Percentiles rank a stretch among this genome's conserved stretches.
Conservation (phyloP, 2,113 vertebrate species). For the Camelus dromedarius region DNA sequence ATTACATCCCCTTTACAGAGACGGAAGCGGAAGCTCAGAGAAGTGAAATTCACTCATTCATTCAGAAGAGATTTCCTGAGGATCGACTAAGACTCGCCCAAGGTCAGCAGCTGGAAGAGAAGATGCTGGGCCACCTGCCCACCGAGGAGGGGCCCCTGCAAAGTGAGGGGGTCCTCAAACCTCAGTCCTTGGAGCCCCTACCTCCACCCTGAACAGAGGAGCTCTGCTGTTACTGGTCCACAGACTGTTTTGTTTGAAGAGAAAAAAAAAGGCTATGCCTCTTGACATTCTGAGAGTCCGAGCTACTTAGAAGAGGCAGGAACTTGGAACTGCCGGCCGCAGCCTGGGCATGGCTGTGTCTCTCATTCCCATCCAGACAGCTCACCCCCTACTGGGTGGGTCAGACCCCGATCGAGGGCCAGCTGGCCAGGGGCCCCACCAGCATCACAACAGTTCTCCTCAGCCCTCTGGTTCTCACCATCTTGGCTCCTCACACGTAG, state of each 20-base stretch:
- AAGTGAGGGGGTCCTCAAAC: not conserved
- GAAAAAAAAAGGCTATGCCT: not conserved
- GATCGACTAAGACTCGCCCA: not conserved
- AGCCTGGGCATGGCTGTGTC: not conserved
- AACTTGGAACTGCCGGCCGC: not conserved
- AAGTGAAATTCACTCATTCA: not conserved
- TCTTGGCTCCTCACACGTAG: rapidly evolving
- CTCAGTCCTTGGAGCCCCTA: not conserved
- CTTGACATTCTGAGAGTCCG: not conserved
- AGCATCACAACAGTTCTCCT: not conserved
- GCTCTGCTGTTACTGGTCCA: not conserved
- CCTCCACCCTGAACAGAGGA: not conserved
- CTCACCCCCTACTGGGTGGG: not conserved
- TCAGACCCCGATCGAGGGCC: not conserved
- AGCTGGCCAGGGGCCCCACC: not conserved
- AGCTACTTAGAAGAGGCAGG: not conserved
- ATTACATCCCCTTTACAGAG: not conserved
- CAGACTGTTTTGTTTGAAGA: not conserved
- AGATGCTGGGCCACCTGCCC: not conserved
- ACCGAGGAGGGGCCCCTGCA: no score
- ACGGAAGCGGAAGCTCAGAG: not conserved
- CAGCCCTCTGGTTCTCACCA: not conserved
- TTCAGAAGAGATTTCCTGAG: not conserved
- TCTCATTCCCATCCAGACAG: not conserved
- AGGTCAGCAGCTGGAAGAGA: not conserved